Conservation (phyloP, 2,888 invertebrate species). For the Magallana nippona region DNA sequence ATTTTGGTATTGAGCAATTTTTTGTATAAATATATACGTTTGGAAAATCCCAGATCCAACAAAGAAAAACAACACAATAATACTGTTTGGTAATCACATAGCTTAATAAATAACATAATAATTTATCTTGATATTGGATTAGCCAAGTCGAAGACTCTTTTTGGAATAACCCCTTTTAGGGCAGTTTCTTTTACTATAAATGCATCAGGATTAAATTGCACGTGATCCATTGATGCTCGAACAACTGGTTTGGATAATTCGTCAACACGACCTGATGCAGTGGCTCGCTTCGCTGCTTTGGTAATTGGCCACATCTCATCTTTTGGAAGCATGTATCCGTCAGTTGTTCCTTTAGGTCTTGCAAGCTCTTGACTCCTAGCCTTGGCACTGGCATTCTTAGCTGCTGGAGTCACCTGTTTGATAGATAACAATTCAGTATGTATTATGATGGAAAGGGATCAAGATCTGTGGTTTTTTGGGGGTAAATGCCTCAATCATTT, state of each 20-base stretch:
- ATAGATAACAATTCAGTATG: neutral
- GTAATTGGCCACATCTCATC: slow-evolving; percentile 71
- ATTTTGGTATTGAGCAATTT: neutral
- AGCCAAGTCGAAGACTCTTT: slow-evolving; percentile 70
- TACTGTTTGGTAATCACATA: slow-evolving; percentile 36
- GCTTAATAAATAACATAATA: neutral
- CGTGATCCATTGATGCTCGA: slow-evolving; percentile 76
- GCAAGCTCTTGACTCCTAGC: slow-evolving; percentile 71
- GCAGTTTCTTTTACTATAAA: slow-evolving; percentile 74
- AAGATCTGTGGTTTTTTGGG: neutral
- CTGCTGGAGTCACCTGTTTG: slow-evolving; percentile 66
- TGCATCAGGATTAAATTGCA: slow-evolving; percentile 77
- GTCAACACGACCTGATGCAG: slow-evolving; percentile 60
- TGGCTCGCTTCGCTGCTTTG: slow-evolving; percentile 68
- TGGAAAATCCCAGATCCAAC: slow-evolving; percentile 9
- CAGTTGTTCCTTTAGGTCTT: slow-evolving; percentile 67
- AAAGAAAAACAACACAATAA: neutral
- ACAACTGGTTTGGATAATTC: slow-evolving; percentile 71
- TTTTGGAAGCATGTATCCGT: slow-evolving; percentile 69
- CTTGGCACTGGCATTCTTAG: slow-evolving; percentile 70
- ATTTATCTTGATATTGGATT: slow-evolving; percentile 69
- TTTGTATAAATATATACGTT: neutral
- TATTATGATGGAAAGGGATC: neutral
- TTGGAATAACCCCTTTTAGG: slow-evolving; percentile 70
- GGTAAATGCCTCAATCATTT: neutral